Base-by-base conservation (phyloP, 2,888 invertebrate species). In the Cepaea hortensis region DNA sequence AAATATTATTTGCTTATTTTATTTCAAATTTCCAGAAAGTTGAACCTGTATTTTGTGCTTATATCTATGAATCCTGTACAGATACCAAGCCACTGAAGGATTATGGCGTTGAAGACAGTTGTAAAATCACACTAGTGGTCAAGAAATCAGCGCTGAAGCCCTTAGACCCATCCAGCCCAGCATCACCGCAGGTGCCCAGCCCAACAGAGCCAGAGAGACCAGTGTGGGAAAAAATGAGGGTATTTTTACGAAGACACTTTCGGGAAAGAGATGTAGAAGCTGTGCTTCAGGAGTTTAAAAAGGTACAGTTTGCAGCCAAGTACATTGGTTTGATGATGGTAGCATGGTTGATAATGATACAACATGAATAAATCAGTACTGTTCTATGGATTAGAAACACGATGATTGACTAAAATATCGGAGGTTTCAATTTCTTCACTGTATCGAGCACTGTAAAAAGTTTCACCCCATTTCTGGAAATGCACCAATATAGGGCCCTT, bases 261-360 rank as follows among this genome's bases (percentile, higher is more conserved):
- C 91, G 91, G 81, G 91, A 91, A 84, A 90, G 90, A 86, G 92
- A 93, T 91, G 91, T 92, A 20, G 90, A 91, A 3, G 90, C 91
- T 84, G 92, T 93, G 65, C 88, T 92, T 75, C 90, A 87, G 65
- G 93, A 92, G 88, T 93, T 92, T 84, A 91, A 90, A 90, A 92
- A 91, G 91, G 93, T 92, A 81, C 1, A 61, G 68, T 46, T 65
- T 82, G 81, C 1, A 1, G 7, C 55, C 55, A 55, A 0, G 6
- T 55, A 55, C 55, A 9, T 1, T 55, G 55, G 0, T 9, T 55
- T 55, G 11, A 55, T 55, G 3, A 3, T 2, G 18, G 68, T n/a
- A 68, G 68, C 6, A 55, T 55, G 55, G 7, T 55, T 9, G 55
- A 55, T 55, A 11, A 55, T 55, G 35, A 35, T 35, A 35, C 35